Conservation (phyloP, 2,113 vertebrate species). For the Plotosus lineatus region DNA sequence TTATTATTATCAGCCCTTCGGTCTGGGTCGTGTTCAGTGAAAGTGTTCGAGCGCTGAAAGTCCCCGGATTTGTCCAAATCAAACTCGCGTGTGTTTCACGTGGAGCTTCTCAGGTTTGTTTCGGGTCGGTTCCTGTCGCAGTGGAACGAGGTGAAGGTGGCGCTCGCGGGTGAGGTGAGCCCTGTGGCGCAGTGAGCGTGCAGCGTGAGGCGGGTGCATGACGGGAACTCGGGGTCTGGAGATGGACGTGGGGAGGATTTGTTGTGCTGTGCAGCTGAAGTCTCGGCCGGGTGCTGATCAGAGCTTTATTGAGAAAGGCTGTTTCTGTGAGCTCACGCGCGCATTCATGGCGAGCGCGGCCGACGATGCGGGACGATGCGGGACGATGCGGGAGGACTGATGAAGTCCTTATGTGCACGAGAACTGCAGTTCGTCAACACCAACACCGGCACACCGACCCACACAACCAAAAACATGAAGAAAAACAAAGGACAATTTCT, state of each 20-base stretch:
- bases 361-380: conserved; percentile 90
- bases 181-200: too few species aligned
- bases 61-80: neutral
- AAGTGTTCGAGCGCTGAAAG: neutral
- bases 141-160: too few species aligned
- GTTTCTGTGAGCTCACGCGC: conserved; percentile 74
- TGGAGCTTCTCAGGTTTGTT: too few species aligned
- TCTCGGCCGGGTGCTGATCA: conserved; percentile 41
- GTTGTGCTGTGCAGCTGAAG: too few species aligned
- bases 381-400: conserved; percentile 92
- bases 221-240: neutral
- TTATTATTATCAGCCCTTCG: neutral
- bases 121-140: too few species aligned
- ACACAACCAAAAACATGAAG: conserved; percentile 41
- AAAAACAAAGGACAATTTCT: neutral
- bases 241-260: conserved; percentile 29
- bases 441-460: conserved; percentile 71
- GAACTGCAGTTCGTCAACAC: conserved; percentile 86
- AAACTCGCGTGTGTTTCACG: too few species aligned
- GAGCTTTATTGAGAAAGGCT: conserved; percentile 54
- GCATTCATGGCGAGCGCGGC: conserved; percentile 74
- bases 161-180: too few species aligned
- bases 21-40: neutral
- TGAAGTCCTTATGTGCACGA: conserved; percentile 77
- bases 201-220: too few species aligned